phyloP scores from a whole-genome alignment of 2,113 vertebrate species.

The Verasper variegatus region DNA sequence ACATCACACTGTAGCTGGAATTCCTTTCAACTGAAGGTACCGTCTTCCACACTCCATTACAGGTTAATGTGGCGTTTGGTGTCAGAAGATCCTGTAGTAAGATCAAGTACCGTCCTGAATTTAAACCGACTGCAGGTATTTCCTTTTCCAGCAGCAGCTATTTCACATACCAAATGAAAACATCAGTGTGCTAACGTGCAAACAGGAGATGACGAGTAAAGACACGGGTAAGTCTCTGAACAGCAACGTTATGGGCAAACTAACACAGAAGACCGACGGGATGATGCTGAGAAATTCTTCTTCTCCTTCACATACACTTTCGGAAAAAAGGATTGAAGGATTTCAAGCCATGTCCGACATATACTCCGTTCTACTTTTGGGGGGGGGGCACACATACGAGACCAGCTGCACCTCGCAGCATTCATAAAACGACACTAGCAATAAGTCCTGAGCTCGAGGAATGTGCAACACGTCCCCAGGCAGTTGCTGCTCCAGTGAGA shows the following conservation, averaged over 20 bases:
- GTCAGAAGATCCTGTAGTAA: slow-evolving; percentile 30
- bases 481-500: slow-evolving; percentile 49
- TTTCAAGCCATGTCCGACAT: slow-evolving; percentile 23
- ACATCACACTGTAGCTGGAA: slow-evolving; percentile 8
- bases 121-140: slow-evolving; percentile 37
- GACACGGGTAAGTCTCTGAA: slow-evolving; percentile 35
- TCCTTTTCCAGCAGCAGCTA: slow-evolving; percentile 57
- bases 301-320: slow-evolving; percentile 42
- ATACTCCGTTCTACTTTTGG: slow-evolving; percentile 30
- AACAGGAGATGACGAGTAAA: slow-evolving; percentile 42
- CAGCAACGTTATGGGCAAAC: slow-evolving; percentile 35
- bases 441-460: slow-evolving; percentile 82
- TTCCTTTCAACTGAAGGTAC: slow-evolving; percentile 18
- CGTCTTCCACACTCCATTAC: slow-evolving; percentile 21
- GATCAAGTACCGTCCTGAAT: slow-evolving; percentile 44
- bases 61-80: slow-evolving; percentile 31
- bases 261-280: slow-evolving; percentile 30
- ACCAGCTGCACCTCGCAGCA: slow-evolving; percentile 47
- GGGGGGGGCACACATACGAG: slow-evolving; percentile 20
- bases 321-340: slow-evolving; percentile 30
- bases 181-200: slow-evolving; percentile 62
- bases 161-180: slow-evolving; percentile 63
- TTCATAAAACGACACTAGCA: slow-evolving; percentile 64
- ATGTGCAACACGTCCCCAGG: slow-evolving; percentile 79
- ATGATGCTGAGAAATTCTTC: slow-evolving; percentile 33